A percentile compares a stretch with the other conserved stretches of the same genome.
Evolutionary conservation across 1,140 invertebrate species (phyloP).

Genomic region (Trichoplusia ni): DNA sequence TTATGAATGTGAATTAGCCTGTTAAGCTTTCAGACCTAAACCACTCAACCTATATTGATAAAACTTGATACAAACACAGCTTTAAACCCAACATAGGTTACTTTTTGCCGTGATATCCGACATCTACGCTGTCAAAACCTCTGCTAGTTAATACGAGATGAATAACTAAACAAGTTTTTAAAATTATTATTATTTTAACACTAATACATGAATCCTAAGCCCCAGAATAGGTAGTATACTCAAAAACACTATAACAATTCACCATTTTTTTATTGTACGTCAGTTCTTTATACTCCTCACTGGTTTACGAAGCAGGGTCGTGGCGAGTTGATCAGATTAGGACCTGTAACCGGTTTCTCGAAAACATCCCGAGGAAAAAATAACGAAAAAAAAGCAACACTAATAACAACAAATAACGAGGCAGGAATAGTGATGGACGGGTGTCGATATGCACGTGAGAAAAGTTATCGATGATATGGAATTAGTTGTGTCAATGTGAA

Average conservation of each 20-base stretch:
- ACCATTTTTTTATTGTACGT: conserved; percentile 32
- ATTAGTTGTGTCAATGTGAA: conserved; percentile 4
- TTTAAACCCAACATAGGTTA: no score
- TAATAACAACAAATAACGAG: conserved; percentile 81
- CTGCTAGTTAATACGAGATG: no score
- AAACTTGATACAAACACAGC: no score
- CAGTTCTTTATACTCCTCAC: conserved; percentile 29
- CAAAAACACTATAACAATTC: conserved; percentile 28
- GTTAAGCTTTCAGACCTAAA: no score
- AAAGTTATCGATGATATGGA: conserved; percentile 45
- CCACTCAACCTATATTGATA: no score
- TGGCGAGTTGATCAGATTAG: conserved; percentile 76
- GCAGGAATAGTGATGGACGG: conserved; percentile 51
- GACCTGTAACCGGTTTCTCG: conserved; percentile 61
- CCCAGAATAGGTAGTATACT: conserved; percentile 26
- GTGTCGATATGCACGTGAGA: conserved; percentile 39
- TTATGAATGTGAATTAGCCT: no score
- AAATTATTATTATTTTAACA: no score
- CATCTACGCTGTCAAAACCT: no score
- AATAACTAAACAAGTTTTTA: no score
- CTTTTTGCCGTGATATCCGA: no score
- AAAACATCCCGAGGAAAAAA: conserved; percentile 67
- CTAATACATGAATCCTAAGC: conserved; percentile 6
- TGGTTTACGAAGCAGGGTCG: conserved; percentile 46
- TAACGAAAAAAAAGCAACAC: conserved; percentile 70